Evolutionary conservation across 2,797 vertebrate species (phyloP).

Genomic region (Xerus rutilus): DNA sequence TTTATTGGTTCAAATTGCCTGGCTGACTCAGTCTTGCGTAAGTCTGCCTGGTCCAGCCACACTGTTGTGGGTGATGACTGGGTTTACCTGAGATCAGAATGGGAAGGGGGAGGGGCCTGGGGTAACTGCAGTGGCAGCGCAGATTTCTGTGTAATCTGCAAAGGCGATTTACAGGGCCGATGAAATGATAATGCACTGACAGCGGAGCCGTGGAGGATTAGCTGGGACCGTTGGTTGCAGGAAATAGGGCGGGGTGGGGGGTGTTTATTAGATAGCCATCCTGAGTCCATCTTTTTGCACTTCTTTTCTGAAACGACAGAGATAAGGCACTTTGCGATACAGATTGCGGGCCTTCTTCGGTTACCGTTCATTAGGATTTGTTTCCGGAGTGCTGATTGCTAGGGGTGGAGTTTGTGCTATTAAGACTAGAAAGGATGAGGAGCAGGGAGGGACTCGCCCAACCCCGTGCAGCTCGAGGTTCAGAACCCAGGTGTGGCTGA

Average conservation of each 20-base stretch:
- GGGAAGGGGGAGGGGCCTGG: conserved; percentile 81
- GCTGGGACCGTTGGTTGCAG: conserved; percentile 72
- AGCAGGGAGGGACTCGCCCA: neutral
- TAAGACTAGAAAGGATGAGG: conserved; percentile 37
- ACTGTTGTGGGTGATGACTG: conserved; percentile 86
- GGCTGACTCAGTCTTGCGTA: conserved; percentile 88
- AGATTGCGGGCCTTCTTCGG: conserved; percentile 19
- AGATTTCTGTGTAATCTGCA: conserved; percentile 84
- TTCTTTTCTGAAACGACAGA: conserved; percentile 47
- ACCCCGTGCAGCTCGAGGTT: neutral
- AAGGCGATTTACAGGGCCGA: conserved; percentile 85
- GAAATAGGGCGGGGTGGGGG: conserved; percentile 33
- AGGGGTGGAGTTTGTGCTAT: conserved; percentile 31
- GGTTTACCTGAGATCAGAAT: conserved; percentile 89
- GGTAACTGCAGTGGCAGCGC: conserved; percentile 85
- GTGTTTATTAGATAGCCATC: conserved; percentile 63
- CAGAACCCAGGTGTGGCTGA: conserved; percentile 21
- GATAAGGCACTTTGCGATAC: conserved; percentile 62
- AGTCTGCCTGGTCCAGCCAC: conserved; percentile 87
- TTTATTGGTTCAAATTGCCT: conserved; percentile 92
- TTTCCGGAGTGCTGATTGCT: conserved; percentile 44
- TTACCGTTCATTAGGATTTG: conserved; percentile 54
- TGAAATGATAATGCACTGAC: conserved; percentile 77
- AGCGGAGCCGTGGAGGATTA: conserved; percentile 77
- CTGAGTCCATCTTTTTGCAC: neutral